Evolutionary conservation across 2,888 invertebrate species (phyloP).

Genomic region (Leptinotarsa peninsularis): DNA sequence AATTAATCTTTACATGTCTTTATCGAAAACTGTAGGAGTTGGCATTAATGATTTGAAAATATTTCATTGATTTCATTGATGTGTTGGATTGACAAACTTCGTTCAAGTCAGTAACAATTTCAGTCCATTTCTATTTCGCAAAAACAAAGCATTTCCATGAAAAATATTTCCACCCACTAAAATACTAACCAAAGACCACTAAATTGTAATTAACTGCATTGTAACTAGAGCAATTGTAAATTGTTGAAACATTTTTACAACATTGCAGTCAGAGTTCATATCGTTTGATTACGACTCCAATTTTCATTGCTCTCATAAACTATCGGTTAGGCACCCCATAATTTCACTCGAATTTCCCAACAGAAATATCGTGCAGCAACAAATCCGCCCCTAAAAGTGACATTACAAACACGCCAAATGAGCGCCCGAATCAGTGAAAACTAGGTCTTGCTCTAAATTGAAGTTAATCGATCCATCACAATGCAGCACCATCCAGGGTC

Average conservation of each 20-base stretch:
- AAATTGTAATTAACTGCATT: no score
- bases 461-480: slow-evolving; percentile 40
- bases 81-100: no score
- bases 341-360: neutral
- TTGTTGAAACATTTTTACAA: neutral
- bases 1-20: no score
- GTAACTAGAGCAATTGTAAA: no score
- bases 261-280: neutral
- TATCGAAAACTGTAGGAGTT: no score
- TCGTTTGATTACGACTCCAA: neutral
- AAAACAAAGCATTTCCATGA: no score
- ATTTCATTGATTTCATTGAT: no score
- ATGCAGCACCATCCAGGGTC: slow-evolving; percentile 73
- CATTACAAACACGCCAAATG: slow-evolving; percentile 37
- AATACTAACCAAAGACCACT: no score
- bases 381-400: slow-evolving; percentile 25
- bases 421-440: slow-evolving; percentile 31
- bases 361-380: slow-evolving; percentile 17
- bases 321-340: slow-evolving; percentile 14
- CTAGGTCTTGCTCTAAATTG: slow-evolving; percentile 28
- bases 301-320: neutral
- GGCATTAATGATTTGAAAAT: no score
- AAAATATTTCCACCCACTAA: no score
- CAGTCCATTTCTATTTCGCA: no score
- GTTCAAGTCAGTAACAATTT: no score